Evolutionary conservation across 2,888 invertebrate genomes (phyloP), one percentile per base, ranked within the genome.

Genomic region (Andrena marginata): DNA sequence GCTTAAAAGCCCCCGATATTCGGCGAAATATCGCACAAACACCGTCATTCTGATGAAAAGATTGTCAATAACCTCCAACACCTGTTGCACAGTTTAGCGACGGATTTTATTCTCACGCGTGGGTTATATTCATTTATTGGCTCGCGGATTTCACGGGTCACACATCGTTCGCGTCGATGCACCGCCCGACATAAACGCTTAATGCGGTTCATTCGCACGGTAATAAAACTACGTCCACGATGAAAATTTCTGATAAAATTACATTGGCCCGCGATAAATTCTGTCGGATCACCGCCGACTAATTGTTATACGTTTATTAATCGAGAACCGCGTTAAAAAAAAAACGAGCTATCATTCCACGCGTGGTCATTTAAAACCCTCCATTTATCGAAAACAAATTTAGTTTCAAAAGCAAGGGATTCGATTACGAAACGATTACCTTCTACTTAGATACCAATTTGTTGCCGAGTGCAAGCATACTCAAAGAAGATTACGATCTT

Each of bases 71-170:
- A 87, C 79, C 76, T 84, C 84, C 79, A 88, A 88, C 91, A 92
- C 92, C 92, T 92, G 92, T 92, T 91, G 92, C 91, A 82, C 87
- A 89, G 89, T 91, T 91, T 89, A 91, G 84, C 89, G 87, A 90
- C 89, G 90, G 90, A 91, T 92, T 92, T 91, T 92, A 91, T 91
- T 89, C 90, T 82, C 87, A 84, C 87, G 82, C 91, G 85, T 86
- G 82, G 87, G 84, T 89, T 89, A 90, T 91, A 91, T 90, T 90
- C 89, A 81, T 89, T 89, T 90, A 89, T 88, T 84, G 89, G 87
- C 82, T 80, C 82, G 86, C 82, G 87, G 84, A 88, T 87, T 87
- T 88, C 85, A 88, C 84, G 87, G 85, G 87, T 87, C 89, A 83
- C 85, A 79, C 80, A 70, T 77, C 62, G 75, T 76, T 68, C 86